Evolutionary conservation across 1,140 invertebrate genomes (phyloP), one percentile per base, ranked within the genome.

Genomic region (Kradibia gibbosae): DNA sequence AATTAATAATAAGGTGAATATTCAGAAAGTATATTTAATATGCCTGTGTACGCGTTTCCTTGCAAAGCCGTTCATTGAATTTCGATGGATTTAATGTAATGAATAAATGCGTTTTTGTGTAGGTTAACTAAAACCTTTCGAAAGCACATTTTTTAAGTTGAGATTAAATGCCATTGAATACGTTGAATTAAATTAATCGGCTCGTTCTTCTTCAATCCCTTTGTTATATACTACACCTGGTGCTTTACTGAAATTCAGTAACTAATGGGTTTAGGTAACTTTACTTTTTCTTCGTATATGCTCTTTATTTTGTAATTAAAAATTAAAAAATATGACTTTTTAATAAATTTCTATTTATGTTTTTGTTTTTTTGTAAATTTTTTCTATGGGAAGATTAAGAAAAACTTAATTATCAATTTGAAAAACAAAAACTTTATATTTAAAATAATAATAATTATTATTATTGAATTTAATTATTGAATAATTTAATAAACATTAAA

Each of bases 11-110:
- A n/a, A n/a, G n/a, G n/a, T n/a, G n/a, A n/a, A n/a, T n/a, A n/a
- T n/a, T n/a, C n/a, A n/a, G n/a, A n/a, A n/a, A 28, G 25, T 34
- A 42, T 70, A n/a, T 70, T 78, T 70, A 62, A 78, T 78, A 70
- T 78, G 50, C 28, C 45, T 1, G 20, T 13, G n/a, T 17, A 53
- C 31, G 5, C 2, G 10, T 34, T 73, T 60, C 36, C 15, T 53
- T 11, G 45, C 45, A 20, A 15, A 28, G 2, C 1, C 42, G 36
- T 73, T 80, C 31, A 81, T 81, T 81, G 80, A 75, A 81, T 75
- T 81, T 36, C 73, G 62, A 81, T 81, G 60, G 34, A 81, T 81
- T 74, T 57, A 3, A 70, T 76, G 73, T 76, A 81, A 81, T 81
- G 73, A 70, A 70, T 76, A 81, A 75, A 48, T 22, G 73, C 25